phyloP scores from a whole-genome alignment of 2,113 vertebrate genomes.

The Albula glossodonta region DNA sequence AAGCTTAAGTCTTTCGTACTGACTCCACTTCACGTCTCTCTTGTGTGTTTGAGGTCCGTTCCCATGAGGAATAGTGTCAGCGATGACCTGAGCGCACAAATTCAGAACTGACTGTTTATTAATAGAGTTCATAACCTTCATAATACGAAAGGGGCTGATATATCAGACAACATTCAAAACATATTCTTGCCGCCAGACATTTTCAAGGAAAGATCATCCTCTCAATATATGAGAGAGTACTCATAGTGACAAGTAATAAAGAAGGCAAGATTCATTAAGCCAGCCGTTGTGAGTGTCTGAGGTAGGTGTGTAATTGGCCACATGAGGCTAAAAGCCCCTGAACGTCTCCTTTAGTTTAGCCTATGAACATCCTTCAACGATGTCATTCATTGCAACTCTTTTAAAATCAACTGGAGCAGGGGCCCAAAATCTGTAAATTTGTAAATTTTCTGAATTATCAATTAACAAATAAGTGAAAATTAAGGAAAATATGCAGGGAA shows the following conservation, averaged over 20 bases:
- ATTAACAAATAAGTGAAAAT: no score
- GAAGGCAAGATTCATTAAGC: background rate
- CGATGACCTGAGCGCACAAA: slow-evolving; percentile 7
- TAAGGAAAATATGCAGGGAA: no score
- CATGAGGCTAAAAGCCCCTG: background rate
- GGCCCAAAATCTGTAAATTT: no score
- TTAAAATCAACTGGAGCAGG: background rate
- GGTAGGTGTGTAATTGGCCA: background rate
- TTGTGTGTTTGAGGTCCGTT: background rate
- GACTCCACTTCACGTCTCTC: background rate
- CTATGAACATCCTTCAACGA: background rate
- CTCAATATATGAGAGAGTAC: background rate
- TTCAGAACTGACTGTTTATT: slow-evolving; percentile 13
- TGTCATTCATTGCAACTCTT: background rate
- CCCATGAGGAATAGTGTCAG: background rate
- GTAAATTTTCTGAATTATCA: no score
- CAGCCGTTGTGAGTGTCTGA: background rate
- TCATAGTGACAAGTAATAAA: background rate
- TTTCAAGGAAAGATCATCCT: background rate
- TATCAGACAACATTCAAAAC: background rate
- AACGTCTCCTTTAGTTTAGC: background rate
- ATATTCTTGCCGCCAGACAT: background rate
- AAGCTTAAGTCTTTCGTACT: background rate
- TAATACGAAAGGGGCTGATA: background rate
- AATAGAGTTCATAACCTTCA: slow-evolving; percentile 13